Base-by-base conservation (phyloP, 2,113 vertebrate species). In the Neolamprologus ventralis region DNA sequence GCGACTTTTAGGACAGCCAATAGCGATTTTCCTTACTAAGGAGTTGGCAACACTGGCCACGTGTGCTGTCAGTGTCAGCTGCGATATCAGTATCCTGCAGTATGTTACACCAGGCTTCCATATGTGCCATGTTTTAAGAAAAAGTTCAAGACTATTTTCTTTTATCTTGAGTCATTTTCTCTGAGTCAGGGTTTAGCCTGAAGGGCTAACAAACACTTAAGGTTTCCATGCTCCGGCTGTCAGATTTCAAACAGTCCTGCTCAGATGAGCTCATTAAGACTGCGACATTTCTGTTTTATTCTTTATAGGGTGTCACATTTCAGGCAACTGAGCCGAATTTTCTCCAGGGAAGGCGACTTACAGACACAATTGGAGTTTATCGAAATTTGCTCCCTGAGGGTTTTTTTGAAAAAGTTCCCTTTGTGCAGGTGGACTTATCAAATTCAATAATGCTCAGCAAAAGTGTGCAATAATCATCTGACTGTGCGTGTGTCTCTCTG, bases 361-460 rank as follows among this genome's bases (percentile, higher is more conserved):
- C 5, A 86, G 68, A 81, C 35, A 63, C 54, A 83, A 35, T 68
- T 4, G 6, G 33, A 55, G 10, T 87, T 89, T 86, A 89, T 88
- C 28, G 2, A 58, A 89, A 80, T 81, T 23, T 2, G 3, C 53
- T 83, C 68, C 73, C 63, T 2, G 11, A 85, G 80, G 75, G 10
- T 0, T 71, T 40, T 42, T 84, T 55, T 82, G 49, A 90, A 83
- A 84, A 63, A 26, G 85, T 68, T 89, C 33, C 78, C 82, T 88
- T 91, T 92, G 65, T 81, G 87, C 26, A 2, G 45, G 82, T 83
- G 87, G 85, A 91, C 87, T 80, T 73, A 82, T 88, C 82, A 83
- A 84, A 89, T 88, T 87, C 88, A 88, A 87, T 86, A 85, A 89
- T 37, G 40, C 85, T 90, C 78, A 37, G 80, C 82, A 87, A 71